These are phyloP conservation scores for Cricetomys ansorgei DNA, from an alignment of 2,113 vertebrate genomes.

Conservation along the genomic window DNA sequence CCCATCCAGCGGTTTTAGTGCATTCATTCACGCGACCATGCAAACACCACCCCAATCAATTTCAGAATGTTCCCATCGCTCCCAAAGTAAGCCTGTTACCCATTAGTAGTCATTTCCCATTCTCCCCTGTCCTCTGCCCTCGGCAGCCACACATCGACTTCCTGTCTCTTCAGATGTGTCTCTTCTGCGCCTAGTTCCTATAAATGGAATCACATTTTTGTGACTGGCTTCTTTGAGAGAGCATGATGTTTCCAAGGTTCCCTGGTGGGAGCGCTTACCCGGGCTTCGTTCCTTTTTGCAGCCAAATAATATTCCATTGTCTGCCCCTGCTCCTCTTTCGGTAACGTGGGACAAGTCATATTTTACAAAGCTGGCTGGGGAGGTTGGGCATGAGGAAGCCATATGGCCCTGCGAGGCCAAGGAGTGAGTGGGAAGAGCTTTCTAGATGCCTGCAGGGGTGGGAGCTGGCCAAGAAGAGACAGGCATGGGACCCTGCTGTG, in stretches of 20 bases:
- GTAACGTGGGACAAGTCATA: background rate
- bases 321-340: background rate
- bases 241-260: background rate
- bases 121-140: background rate
- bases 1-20: background rate
- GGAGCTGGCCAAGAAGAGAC: background rate
- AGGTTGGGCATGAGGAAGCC: background rate
- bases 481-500: background rate
- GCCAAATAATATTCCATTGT: slow-evolving; percentile 63
- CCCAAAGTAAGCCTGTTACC: background rate
- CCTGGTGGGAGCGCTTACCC: background rate
- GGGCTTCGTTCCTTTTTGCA: slow-evolving; percentile 18
- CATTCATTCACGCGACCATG: background rate
- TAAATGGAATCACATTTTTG: background rate
- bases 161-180: slow-evolving; percentile 8
- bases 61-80: background rate
- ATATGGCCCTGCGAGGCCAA: slow-evolving; percentile 10
- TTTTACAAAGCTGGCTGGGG: slow-evolving; percentile 27
- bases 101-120: background rate
- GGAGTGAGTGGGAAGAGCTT: slow-evolving; percentile 33
- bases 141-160: background rate
- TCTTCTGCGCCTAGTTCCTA: background rate
- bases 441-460: background rate
- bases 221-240: background rate
- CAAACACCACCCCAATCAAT: background rate